Base-by-base conservation (phyloP, 2,888 invertebrate genomes). In the Xylota sylvarum region DNA sequence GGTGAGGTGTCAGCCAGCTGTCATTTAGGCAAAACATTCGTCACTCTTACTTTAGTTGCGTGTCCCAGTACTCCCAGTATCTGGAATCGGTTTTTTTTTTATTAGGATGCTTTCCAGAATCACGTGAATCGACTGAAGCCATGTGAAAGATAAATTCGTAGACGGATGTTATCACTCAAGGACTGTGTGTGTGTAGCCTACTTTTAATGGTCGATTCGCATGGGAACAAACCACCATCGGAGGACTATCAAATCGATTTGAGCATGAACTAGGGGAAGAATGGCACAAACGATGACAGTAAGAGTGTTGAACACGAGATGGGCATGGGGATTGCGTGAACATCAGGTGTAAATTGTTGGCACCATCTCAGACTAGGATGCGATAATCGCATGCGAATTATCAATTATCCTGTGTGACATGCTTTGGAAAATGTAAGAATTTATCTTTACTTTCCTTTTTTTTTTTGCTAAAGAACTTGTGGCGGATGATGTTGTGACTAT, bases 131-230 rank as follows among this genome's bases (percentile, higher is more conserved):
- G 30, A 19, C n/a, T 10, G 17, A 35, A 14, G 52, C 69, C 37
- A 50, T 46, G 69, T 48, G 64, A 9, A 40, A 80, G 17, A 72
- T 77, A 67, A 23, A 35, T 67, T 65, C 37, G 2, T 14, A 60
- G 67, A 64, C 60, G 46, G 48, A 72, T 35, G 50, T 52, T 17
- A 50, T 65, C 48, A 40, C 37, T 76, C 65, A 62, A 23, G 37
- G 48, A 12, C 55, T 2, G 9, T 40, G 46, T 1, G 17, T 60
- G 46, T 52, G 70, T 52, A 67, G 83, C 52, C 55, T 69, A 64
- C n/a, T 64, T 80, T 62, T 81, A 85, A 85, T 85, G 81, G 76
- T 35, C 48, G 46, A n/a, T 76, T 85, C 67, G 81, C 85, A 85
- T 85, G 85, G 60, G 43, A 58, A 52, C 37, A 12, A 52, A 56